Conservation (phyloP, 2,113 vertebrate genomes). For the Hypocryptadius cinnamomeus region DNA sequence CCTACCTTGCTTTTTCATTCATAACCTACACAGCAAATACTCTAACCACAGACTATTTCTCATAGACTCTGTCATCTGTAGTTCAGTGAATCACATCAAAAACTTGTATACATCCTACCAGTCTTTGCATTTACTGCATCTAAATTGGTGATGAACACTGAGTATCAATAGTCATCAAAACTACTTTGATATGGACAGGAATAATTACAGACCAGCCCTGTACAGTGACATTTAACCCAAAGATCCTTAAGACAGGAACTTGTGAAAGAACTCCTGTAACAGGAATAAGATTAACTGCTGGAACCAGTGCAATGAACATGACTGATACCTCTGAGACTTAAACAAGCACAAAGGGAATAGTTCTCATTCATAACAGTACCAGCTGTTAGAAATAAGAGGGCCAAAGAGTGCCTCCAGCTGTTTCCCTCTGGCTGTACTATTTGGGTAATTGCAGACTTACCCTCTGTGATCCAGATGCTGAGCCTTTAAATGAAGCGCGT, state of each 20-base stretch:
- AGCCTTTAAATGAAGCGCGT: constrained; percentile 86
- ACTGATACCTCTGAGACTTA: not conserved
- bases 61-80: not conserved
- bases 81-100: not conserved
- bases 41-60: not conserved
- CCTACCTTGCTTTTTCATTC: not conserved
- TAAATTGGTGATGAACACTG: not conserved
- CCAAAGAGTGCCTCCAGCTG: not conserved
- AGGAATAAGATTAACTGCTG: not conserved
- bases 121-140: not conserved
- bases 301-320: not conserved
- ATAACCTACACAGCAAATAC: not conserved
- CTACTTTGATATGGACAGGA: not conserved
- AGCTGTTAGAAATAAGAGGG: not conserved
- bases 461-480: constrained; percentile 88
- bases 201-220: not conserved
- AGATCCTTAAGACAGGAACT: not conserved
- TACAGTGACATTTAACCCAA: not conserved
- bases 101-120: not conserved
- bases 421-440: not conserved
- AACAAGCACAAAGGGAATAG: not conserved
- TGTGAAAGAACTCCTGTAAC: not conserved
- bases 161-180: not conserved
- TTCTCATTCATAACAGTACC: not conserved
- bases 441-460: constrained; percentile 69